phyloP scores from a whole-genome alignment of 2,888 invertebrate species.

The Mythimna albipuncta region DNA sequence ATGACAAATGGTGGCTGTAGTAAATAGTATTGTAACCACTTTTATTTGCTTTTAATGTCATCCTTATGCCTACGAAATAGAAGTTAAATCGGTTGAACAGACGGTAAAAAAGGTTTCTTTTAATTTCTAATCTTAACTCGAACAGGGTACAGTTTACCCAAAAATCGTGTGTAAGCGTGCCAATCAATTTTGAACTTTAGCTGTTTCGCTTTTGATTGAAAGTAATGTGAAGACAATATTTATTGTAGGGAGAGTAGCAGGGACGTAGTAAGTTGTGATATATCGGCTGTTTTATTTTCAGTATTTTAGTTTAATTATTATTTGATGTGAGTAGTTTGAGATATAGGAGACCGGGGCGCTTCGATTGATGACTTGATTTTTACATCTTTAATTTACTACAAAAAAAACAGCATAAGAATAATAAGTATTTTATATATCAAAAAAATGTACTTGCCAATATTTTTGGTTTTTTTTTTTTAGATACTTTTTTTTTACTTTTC shows the following conservation, averaged over 20 bases:
- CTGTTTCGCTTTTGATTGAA: slow-evolving; percentile 9
- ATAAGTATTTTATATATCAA: too few species aligned
- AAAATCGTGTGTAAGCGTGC: not conserved
- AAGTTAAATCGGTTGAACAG: too few species aligned
- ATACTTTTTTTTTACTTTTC: not conserved
- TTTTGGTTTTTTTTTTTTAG: not conserved
- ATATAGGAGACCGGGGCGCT: not conserved
- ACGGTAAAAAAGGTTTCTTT: too few species aligned
- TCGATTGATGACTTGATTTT: not conserved
- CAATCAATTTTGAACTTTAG: slow-evolving; percentile 20
- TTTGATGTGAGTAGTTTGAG: not conserved
- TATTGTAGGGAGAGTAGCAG: slow-evolving; percentile 8
- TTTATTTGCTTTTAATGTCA: too few species aligned
- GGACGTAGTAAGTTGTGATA: slow-evolving; percentile 32
- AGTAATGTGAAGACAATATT: slow-evolving; percentile 27
- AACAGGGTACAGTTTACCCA: too few species aligned
- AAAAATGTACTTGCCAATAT: not conserved
- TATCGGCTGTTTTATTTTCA: slow-evolving; percentile 54
- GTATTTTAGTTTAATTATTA: slow-evolving; percentile 40
- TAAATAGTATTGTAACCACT: too few species aligned
- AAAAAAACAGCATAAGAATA: too few species aligned
- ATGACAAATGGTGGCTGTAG: too few species aligned
- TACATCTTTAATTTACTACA: too few species aligned
- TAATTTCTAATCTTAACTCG: too few species aligned
- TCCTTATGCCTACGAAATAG: too few species aligned